Evolutionary conservation across 2,888 invertebrate species (phyloP).

Genomic region (Erannis defoliaria): DNA sequence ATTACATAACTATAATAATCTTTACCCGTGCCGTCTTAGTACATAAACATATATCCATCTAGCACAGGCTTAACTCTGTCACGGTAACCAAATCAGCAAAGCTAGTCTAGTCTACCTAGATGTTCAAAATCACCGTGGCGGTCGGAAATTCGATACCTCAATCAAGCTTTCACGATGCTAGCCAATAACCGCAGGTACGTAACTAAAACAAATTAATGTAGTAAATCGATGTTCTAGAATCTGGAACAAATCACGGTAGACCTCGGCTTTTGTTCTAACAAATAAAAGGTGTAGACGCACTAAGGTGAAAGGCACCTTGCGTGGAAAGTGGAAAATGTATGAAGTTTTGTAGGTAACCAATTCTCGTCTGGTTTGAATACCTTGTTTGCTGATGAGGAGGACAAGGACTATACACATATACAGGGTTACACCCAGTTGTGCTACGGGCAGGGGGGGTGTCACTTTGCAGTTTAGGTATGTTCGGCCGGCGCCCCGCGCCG

Average conservation of each 20-base stretch:
- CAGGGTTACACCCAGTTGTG: too few relatives aligned
- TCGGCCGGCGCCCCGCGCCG: too few relatives aligned
- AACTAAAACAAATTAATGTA: conserved; percentile 22
- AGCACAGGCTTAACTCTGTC: too few relatives aligned
- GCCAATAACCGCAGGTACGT: conserved; percentile 10
- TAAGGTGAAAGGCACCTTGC: neutral
- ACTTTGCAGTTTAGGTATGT: too few relatives aligned
- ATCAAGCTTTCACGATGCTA: neutral
- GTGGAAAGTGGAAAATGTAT: neutral
- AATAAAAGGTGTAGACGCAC: neutral
- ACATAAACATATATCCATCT: too few relatives aligned
- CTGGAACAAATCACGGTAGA: neutral
- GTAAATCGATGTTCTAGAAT: conserved; percentile 1
- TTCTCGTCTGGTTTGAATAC: too few relatives aligned
- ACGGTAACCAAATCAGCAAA: neutral
- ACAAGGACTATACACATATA: neutral
- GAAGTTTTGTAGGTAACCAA: neutral
- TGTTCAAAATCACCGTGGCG: neutral
- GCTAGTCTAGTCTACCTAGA: neutral
- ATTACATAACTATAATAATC: too few relatives aligned
- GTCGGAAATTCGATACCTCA: neutral
- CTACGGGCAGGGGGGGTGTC: too few relatives aligned
- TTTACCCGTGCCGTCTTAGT: too few relatives aligned
- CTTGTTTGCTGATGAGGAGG: too few relatives aligned
- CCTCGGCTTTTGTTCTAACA: conserved; percentile 6